Evolutionary conservation across 2,113 vertebrate species (phyloP), one percentile per base, ranked within the genome.

Genomic region (Poeciliopsis prolifica): DNA sequence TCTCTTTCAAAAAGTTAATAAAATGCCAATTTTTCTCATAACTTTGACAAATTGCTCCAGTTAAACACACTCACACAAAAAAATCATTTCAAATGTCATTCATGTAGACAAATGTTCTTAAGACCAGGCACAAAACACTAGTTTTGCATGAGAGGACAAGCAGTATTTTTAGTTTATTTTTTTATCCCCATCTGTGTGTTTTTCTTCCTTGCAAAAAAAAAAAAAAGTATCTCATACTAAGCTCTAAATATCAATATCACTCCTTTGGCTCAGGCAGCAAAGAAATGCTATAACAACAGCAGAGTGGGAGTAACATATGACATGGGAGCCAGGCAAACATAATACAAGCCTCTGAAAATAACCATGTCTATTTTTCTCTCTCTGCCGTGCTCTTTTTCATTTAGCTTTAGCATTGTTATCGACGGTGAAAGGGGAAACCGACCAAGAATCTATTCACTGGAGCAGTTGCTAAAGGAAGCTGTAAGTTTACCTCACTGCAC

Each of bases 401-500:
- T 37, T 79, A 99, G 98, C 86, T 98, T 97, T 91, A 96, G 95
- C 89, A 95, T 99, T 81, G 92, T 96, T 90, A 96, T 99, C 11
- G 96, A 98, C 44, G 97, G 98, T 0, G 97, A 99, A 92, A 91
- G 97, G 87, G 96, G 97, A 84, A 97, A 97, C 92, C 95, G 96
- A 61, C 96, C 96, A 77, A 95, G 96, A 63, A 95, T 98, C 92
- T 99, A 98, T 92, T 98, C 98, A 0, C 90, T 96, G 94, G 97
- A 98, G 90, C 97, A 99, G 88, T 95, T 98, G 87, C 93, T 98
- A 71, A 96, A 97, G 94, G 97, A 98, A 94, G 98, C 97, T 60
- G 98, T 98, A 91, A 97, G 97, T 89, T 92, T 79, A 78, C 58
- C 72, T 42, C 5, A 19, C 40, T 80, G 61, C 62, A 83, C 63